A percentile compares a stretch with the other conserved stretches of the same genome.
Conservation (phyloP, 2,888 invertebrate species). For the Brachyopa scutellaris region DNA sequence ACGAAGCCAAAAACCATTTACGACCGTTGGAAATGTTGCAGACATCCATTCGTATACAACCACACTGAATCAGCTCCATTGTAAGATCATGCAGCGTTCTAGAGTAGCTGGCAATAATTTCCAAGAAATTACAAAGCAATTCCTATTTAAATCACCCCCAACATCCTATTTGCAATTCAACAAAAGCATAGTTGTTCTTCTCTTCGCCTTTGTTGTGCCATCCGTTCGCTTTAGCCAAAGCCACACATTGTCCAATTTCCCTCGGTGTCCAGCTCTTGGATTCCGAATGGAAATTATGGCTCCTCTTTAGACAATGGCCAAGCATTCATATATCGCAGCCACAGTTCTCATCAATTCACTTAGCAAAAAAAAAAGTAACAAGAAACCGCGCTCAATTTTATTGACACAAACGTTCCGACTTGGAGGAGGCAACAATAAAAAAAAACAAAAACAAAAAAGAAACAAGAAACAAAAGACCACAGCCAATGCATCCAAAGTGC, state of each 20-base stretch:
- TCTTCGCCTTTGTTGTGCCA: background rate
- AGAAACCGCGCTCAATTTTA: constrained; percentile 44
- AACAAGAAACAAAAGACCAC: constrained; percentile 20
- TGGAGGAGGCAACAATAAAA: background rate
- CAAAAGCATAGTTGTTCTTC: constrained; percentile 18
- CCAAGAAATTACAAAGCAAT: too few species aligned
- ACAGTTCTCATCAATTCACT: constrained; percentile 35
- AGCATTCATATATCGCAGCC: constrained; percentile 40
- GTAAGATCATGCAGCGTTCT: background rate
- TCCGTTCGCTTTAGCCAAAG: constrained; percentile 10
- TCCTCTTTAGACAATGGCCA: constrained; percentile 26
- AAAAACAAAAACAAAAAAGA: background rate
- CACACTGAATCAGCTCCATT: background rate
- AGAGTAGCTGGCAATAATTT: too few species aligned
- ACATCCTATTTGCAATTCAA: constrained; percentile 28
- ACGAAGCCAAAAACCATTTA: too few species aligned
- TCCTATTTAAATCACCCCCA: constrained; percentile 33
- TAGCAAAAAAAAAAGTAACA: constrained; percentile 32
- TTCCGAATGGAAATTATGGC: constrained; percentile 34
- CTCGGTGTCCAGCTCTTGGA: background rate
- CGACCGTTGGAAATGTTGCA: too few species aligned
- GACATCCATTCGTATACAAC: too few species aligned
- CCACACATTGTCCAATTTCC: constrained; percentile 28
- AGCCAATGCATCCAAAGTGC: constrained; percentile 9
- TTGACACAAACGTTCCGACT: constrained; percentile 51